A percentile compares a stretch with the other conserved stretches of the same genome.
These are phyloP conservation scores for Xanthia togata DNA, from an alignment of 2,888 invertebrate species.

Conservation along the genomic window DNA sequence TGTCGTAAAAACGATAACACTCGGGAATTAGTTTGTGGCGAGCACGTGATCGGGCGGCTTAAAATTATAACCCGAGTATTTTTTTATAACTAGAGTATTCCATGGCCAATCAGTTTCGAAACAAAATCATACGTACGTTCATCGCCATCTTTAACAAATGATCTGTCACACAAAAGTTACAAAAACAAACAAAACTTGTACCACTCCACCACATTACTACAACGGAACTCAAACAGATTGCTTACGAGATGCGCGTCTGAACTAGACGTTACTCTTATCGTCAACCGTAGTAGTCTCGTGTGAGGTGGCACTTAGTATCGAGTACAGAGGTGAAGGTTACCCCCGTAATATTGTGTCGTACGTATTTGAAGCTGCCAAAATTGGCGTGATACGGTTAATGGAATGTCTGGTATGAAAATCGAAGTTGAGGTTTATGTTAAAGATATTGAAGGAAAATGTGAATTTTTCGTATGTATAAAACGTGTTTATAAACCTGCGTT, in stretches of 20 bases:
- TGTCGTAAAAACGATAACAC: not conserved
- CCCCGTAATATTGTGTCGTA: slow-evolving; percentile 41
- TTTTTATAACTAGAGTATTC: not conserved
- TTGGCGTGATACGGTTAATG: slow-evolving; percentile 57
- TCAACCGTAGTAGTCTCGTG: slow-evolving; percentile 46
- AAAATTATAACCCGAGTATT: not conserved
- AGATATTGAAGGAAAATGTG: slow-evolving; percentile 8
- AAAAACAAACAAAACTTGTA: slow-evolving; percentile 9
- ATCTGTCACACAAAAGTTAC: not conserved
- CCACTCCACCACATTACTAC: slow-evolving; percentile 10
- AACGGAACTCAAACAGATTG: slow-evolving; percentile 52
- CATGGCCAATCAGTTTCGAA: not conserved
- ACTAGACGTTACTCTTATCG: slow-evolving; percentile 59
- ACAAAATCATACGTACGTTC: not conserved
- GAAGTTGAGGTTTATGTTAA: slow-evolving; percentile 24
- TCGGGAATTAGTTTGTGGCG: not conserved
- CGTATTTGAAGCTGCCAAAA: slow-evolving; percentile 46
- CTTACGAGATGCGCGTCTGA: slow-evolving; percentile 31
- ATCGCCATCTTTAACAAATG: not conserved
- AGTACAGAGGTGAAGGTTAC: slow-evolving; percentile 41
- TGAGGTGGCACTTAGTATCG: slow-evolving; percentile 34
- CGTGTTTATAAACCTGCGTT: not conserved
- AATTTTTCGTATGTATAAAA: not conserved
- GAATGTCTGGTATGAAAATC: slow-evolving; percentile 50
- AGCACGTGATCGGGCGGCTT: not conserved